Evolutionary conservation across 2,113 vertebrate genomes (phyloP).

Genomic region (Opisthocomus hoazin): DNA sequence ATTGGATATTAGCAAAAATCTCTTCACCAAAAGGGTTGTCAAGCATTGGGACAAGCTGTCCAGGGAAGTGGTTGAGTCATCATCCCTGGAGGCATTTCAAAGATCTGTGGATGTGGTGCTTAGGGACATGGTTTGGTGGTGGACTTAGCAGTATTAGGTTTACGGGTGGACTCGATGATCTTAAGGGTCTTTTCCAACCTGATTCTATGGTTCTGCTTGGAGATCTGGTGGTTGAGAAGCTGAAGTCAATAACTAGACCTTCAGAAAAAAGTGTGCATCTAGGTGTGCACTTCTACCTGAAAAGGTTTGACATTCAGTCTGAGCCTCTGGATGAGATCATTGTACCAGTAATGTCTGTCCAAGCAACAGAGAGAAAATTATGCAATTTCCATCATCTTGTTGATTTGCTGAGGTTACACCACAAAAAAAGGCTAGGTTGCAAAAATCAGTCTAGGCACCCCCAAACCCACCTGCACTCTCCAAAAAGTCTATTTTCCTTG

Average conservation of each 20-base stretch:
- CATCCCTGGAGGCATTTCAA: background rate
- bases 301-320: background rate
- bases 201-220: background rate
- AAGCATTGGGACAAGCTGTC: background rate
- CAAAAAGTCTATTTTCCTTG: background rate
- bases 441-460: background rate
- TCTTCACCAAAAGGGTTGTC: background rate
- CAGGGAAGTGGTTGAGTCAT: background rate
- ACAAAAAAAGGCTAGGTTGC: background rate
- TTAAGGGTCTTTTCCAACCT: background rate
- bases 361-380: background rate
- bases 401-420: background rate
- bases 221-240: background rate
- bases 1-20: background rate
- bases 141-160: background rate
- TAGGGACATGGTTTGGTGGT: background rate
- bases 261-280: background rate
- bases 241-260: background rate
- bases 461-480: background rate
- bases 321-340: background rate
- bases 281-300: background rate
- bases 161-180: background rate
- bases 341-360: background rate
- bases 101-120: rapidly evolving
- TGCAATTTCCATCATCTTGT: background rate